Evolutionary conservation across 2,888 invertebrate genomes (phyloP).

Genomic region (Dicroscelio sp.): DNA sequence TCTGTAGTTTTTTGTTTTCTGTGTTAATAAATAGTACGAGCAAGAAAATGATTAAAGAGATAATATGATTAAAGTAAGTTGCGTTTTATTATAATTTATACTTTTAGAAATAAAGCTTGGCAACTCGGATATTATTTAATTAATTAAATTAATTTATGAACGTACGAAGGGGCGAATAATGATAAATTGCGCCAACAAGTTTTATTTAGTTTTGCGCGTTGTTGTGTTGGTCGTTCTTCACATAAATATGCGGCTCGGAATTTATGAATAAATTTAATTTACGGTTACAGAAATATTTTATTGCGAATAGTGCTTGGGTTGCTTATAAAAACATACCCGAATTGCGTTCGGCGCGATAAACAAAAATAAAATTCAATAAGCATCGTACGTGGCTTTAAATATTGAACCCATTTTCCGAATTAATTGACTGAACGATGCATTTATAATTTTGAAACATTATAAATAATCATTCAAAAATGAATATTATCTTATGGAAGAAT

Average conservation of each 20-base stretch:
- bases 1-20: conserved; percentile 1
- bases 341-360: conserved; percentile 40
- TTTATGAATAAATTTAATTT: conserved; percentile 78
- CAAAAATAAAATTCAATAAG: conserved; percentile 56
- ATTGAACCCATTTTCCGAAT: conserved; percentile 38
- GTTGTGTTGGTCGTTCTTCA: conserved; percentile 53
- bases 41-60: conserved; percentile 65
- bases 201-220: conserved; percentile 70
- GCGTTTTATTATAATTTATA: conserved; percentile 78
- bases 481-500: conserved; percentile 51
- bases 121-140: conserved; percentile 68
- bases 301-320: conserved; percentile 60
- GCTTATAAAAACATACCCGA: conserved; percentile 63
- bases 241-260: conserved; percentile 59
- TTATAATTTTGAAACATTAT: conserved; percentile 45
- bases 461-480: conserved; percentile 64
- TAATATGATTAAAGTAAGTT: conserved; percentile 77
- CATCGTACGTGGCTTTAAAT: conserved; percentile 32
- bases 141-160: conserved; percentile 78
- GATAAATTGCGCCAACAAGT: conserved; percentile 76
- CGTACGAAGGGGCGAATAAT: conserved; percentile 68
- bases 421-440: conserved; percentile 51
- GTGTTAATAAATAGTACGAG: conserved; percentile 69
- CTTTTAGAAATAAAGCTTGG: conserved; percentile 64
- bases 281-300: conserved; percentile 60